Evolutionary conservation across 1,140 invertebrate genomes (phyloP).

Genomic region (Dolichoris vasculosae): DNA sequence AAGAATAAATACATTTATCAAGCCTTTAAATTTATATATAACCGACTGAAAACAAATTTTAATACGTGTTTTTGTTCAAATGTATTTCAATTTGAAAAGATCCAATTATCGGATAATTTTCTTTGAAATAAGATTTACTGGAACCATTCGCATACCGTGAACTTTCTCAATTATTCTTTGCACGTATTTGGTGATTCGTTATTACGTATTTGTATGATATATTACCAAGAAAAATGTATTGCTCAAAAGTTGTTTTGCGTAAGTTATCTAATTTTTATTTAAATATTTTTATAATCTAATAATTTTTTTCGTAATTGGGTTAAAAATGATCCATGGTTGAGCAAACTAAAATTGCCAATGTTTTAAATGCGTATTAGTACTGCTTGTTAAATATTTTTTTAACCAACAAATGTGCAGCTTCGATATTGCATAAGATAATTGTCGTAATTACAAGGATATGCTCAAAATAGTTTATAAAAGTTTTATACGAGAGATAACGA

Average conservation of each 20-base stretch:
- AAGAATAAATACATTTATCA: too few species aligned
- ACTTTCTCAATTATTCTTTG: constrained; percentile 29
- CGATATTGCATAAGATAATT: not conserved
- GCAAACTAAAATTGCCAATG: not conserved
- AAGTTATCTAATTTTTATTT: not conserved
- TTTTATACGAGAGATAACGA: not conserved
- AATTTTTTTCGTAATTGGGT: not conserved
- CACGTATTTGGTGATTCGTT: not conserved
- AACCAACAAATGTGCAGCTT: not conserved
- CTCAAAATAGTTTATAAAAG: not conserved
- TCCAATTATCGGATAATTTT: not conserved
- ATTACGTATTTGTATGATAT: not conserved
- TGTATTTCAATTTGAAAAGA: not conserved
- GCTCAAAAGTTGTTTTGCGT: not conserved
- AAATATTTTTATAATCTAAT: not conserved
- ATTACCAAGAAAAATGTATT: not conserved
- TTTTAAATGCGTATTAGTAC: not conserved
- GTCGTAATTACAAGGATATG: not conserved
- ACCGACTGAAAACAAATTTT: not conserved
- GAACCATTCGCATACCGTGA: not conserved
- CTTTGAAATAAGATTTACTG: constrained; percentile 9
- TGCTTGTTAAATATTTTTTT: not conserved
- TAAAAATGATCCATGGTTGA: not conserved
- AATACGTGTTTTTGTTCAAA: not conserved
- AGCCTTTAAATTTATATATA: not conserved